Percentiles rank a stretch among this genome's conserved stretches.
phyloP scores from a whole-genome alignment of 1,140 invertebrate genomes.

The Drosophila santomea region DNA sequence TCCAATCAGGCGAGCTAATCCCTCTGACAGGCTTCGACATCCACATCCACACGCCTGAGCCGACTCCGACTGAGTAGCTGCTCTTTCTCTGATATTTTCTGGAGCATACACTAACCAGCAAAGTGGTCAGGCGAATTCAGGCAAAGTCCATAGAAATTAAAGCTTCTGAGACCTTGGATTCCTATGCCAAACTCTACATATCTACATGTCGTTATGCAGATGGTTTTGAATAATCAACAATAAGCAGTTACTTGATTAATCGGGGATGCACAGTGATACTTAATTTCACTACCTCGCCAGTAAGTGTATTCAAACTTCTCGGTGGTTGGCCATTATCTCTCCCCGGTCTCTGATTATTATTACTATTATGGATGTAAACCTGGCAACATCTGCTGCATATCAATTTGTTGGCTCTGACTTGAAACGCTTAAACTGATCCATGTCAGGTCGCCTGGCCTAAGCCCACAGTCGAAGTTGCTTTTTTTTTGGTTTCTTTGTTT shows the following conservation, averaged over 20 bases:
- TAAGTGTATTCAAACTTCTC: constrained; percentile 18
- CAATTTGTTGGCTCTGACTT: constrained; percentile 58
- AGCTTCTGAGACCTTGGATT: too few species aligned
- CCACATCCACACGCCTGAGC: background rate
- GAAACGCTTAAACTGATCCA: constrained; percentile 52
- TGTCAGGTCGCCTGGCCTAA: constrained; percentile 45
- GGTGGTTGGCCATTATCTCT: background rate
- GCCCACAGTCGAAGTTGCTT: constrained; percentile 16
- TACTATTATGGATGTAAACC: constrained; percentile 62
- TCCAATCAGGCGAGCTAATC: constrained; percentile 78
- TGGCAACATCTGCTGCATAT: constrained; percentile 80
- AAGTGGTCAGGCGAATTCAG: background rate
- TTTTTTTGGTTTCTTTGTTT: constrained; percentile 13
- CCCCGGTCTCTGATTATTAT: constrained; percentile 36
- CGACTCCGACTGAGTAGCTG: constrained; percentile 1
- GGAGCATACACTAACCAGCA: background rate
- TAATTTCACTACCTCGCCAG: too few species aligned
- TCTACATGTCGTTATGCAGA: background rate
- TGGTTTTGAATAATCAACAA: too few species aligned
- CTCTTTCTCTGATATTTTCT: constrained; percentile 29
- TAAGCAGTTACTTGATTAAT: too few species aligned
- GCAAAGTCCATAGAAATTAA: too few species aligned
- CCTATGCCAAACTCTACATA: too few species aligned
- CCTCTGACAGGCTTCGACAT: constrained; percentile 44
- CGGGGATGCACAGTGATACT: too few species aligned